Evolutionary conservation across 2,113 vertebrate species (phyloP), one percentile per base, ranked within the genome.

Genomic region (Bambusicola thoracicus): DNA sequence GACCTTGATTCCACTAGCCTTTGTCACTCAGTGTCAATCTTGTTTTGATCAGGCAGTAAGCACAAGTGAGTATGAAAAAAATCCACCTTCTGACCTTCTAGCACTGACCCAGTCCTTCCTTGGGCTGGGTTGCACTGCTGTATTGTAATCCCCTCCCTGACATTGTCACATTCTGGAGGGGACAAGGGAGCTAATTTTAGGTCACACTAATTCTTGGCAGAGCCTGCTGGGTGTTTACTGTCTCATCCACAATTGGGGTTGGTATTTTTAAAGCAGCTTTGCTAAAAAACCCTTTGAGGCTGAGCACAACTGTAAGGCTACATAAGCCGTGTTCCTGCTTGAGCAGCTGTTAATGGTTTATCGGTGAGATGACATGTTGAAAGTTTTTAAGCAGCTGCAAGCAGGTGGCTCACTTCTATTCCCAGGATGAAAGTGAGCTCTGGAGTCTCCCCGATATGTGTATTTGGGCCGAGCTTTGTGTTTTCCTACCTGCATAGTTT

Each of bases 251-350:
- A 93, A 65, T 85, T 95, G 91, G 87, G 87, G 68, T 61, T 87
- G 87, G 16, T 96, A 94, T 96, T 96, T 96, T 96, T 96, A 92
- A 87, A 91, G 41, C 59, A 74, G 91, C 92, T 95, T 91, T 95
- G 55, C 91, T 96, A 89, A 90, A 91, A 85, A 30, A 41, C 67
- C 10, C 68, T 91, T 85, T 87, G 87, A 81, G 89, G 68, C 63
- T 77, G 63, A 82, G 7, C 68, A 59, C 81, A 74, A 38, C 70
- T 91, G 75, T 3, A 5, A 43, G 41, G 77, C 80, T 63, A 36
- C 65, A 43, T 90, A 61, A 55, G 56, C 68, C 13, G 10, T 1
- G 16, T 72, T 89, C 43, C 46, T 63, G 9, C 46, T 80, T 81
- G 91, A 92, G 89, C 96, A 94, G 91, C 91, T 97, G 95, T 92